Evolutionary conservation across 2,797 vertebrate genomes (phyloP).

Genomic region (Echiichthys vipera): DNA sequence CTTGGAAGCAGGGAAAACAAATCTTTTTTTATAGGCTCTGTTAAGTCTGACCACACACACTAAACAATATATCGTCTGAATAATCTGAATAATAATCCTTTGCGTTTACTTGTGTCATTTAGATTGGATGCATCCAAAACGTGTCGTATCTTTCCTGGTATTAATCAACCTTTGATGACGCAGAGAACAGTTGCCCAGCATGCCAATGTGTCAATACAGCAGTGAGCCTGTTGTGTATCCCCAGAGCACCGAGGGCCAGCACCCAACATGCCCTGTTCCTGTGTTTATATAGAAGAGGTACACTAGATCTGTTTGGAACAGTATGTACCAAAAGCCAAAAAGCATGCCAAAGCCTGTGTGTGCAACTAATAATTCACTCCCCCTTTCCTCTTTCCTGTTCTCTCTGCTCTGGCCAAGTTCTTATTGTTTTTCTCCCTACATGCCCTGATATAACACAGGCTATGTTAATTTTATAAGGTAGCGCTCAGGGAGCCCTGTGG

Average conservation of each 20-base stretch:
- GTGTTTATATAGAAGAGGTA: conserved; percentile 42
- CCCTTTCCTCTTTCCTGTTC: conserved; percentile 20
- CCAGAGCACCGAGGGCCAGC: conserved; percentile 1
- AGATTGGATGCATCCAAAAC: not conserved
- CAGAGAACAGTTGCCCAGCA: not conserved
- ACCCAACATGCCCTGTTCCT: conserved; percentile 40
- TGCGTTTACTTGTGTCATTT: not conserved
- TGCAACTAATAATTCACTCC: conserved; percentile 17
- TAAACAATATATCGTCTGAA: not conserved
- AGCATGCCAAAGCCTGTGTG: conserved; percentile 24
- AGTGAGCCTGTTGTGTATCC: conserved; percentile 12
- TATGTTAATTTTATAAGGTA: conserved; percentile 21
- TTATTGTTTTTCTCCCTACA: conserved; percentile 27
- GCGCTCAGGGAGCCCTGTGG: not conserved
- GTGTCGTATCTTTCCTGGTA: not conserved
- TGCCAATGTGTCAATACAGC: conserved; percentile 19
- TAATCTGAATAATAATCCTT: not conserved
- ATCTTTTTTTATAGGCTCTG: not conserved
- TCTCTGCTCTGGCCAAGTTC: conserved; percentile 7
- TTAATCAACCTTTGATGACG: not conserved
- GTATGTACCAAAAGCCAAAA: conserved; percentile 43
- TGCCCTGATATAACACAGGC: conserved; percentile 12
- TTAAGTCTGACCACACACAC: not conserved
- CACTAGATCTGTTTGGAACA: conserved; percentile 59
- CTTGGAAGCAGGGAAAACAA: too few relatives aligned